These are phyloP conservation scores for Castor canadensis DNA, from an alignment of 2,113 vertebrate species.

Conservation along the genomic window DNA sequence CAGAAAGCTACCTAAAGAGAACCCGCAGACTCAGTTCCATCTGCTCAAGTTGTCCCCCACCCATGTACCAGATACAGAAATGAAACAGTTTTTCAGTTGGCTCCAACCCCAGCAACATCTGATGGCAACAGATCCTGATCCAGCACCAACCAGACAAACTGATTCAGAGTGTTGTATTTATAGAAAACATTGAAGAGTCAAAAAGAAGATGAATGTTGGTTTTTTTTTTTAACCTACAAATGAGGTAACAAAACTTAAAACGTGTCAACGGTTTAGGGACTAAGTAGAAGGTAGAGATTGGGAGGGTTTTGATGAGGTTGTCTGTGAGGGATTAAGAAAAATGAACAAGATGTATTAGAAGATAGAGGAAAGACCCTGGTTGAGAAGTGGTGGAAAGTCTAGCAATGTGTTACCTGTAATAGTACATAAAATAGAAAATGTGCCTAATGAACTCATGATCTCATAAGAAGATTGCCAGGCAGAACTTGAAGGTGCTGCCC, in stretches of 20 bases:
- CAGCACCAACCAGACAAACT: not conserved
- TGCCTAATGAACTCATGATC: not conserved
- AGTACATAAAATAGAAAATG: not conserved
- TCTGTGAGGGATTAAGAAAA: not conserved
- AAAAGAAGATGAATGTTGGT: not conserved
- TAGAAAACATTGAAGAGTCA: not conserved
- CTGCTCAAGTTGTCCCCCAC: not conserved
- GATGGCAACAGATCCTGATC: not conserved
- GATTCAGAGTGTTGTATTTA: not conserved
- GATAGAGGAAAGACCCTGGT: not conserved
- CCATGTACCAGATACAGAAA: not conserved
- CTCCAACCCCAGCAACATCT: not conserved
- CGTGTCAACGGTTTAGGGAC: not conserved
- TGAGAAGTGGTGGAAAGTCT: not conserved
- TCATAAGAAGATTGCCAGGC: not conserved
- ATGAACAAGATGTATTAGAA: not conserved
- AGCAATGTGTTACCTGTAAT: not conserved
- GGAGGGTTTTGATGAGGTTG: conserved; percentile 21
- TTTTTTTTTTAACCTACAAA: not conserved
- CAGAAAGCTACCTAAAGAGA: not conserved
- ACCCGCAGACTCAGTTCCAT: not conserved
- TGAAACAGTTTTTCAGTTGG: not conserved
- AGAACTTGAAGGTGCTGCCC: not conserved
- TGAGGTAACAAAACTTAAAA: not conserved
- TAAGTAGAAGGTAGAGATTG: not conserved